Conservation (phyloP, 2,797 vertebrate species). For the Netta rufina region DNA sequence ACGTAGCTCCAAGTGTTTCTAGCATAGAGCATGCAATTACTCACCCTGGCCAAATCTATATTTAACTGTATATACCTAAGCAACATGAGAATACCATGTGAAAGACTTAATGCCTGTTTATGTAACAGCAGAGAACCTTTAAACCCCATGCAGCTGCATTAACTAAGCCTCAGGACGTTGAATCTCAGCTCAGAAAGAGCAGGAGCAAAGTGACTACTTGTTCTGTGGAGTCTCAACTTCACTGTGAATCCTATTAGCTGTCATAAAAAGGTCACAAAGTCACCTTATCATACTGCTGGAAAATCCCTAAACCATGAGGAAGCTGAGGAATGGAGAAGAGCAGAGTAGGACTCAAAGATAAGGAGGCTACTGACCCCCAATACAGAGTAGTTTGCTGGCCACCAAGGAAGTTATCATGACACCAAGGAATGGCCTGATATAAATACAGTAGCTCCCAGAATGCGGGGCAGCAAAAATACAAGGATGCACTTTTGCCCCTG, state of each 20-base stretch:
- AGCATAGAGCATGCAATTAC: not conserved
- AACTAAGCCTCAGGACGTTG: not conserved
- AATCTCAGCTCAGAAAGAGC: not conserved
- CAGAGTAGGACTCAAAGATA: not conserved
- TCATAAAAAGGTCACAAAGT: slow-evolving; percentile 32
- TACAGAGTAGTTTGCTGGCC: not conserved
- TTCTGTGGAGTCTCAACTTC: not conserved
- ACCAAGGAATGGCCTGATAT: accelerated
- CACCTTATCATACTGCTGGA: not conserved
- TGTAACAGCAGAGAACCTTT: not conserved
- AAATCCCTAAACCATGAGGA: not conserved
- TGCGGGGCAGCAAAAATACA: not conserved
- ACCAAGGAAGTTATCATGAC: not conserved
- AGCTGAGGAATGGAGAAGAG: not conserved
- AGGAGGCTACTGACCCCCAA: not conserved
- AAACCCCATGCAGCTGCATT: not conserved
- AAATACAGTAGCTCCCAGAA: not conserved
- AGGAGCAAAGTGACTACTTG: not conserved
- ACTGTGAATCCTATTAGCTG: not conserved
- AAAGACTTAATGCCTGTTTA: slow-evolving; percentile 20
- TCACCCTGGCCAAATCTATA: slow-evolving; percentile 1
- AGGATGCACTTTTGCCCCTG: not conserved
- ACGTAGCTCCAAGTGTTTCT: not conserved
- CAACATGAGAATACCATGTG: not conserved
- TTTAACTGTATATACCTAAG: slow-evolving; percentile 1